Conservation (phyloP, 1,140 invertebrate genomes). For the Apis dorsata region DNA sequence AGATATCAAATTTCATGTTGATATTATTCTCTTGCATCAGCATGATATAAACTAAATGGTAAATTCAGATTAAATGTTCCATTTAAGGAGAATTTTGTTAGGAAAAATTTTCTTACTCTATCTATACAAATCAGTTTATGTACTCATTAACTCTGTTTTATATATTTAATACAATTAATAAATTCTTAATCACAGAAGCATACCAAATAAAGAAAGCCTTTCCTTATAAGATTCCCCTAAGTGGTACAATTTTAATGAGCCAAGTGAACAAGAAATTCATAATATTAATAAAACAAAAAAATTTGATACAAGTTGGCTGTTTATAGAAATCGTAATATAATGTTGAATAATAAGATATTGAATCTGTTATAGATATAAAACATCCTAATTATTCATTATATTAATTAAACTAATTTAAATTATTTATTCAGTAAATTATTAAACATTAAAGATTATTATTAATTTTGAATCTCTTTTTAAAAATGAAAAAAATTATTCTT, state of each 20-base stretch:
- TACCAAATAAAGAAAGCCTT: neutral
- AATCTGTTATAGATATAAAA: constrained; percentile 51
- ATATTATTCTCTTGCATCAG: constrained; percentile 13
- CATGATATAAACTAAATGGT: constrained; percentile 1
- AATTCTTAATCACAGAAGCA: constrained; percentile 1
- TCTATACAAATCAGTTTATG: neutral
- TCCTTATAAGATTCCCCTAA: neutral
- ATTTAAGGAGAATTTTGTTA: constrained; percentile 12
- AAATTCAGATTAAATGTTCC: constrained; percentile 12
- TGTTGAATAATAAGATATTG: constrained; percentile 35
- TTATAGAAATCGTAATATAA: constrained; percentile 55
- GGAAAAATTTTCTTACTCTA: neutral
- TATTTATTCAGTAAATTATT: constrained; percentile 37
- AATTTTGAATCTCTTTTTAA: constrained; percentile 38
- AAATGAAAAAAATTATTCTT: constrained; percentile 28
- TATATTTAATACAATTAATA: neutral
- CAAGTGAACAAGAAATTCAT: constrained; percentile 11
- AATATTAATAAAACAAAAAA: neutral
- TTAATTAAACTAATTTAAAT: constrained; percentile 28
- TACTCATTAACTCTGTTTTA: neutral
- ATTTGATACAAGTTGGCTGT: constrained; percentile 59
- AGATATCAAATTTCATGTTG: constrained; percentile 25
- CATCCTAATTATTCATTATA: constrained; percentile 43
- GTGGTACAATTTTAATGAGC: constrained; percentile 16
- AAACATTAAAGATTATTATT: neutral